These are phyloP conservation scores for Gulo gulo DNA, from an alignment of 2,113 vertebrate species.

Conservation along the genomic window DNA sequence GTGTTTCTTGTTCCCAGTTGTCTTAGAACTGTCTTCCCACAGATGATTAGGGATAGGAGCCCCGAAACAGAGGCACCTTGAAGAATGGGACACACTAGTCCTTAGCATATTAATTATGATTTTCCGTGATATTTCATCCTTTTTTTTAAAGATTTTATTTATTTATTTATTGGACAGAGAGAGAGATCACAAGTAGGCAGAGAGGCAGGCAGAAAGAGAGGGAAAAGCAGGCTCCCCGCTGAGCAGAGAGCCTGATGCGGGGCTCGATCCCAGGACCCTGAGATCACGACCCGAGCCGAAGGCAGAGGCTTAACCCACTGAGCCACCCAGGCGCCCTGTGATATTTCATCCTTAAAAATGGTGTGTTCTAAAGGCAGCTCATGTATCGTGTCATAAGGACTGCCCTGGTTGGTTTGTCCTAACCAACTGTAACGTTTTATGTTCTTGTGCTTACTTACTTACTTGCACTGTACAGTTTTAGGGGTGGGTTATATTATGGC, in stretches of 20 bases:
- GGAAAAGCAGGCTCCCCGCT: too few species aligned
- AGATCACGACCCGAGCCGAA: too few species aligned
- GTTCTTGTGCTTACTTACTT: not conserved
- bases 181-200: too few species aligned
- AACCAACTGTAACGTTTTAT: not conserved
- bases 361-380: not conserved
- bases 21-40: not conserved
- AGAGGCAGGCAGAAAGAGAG: too few species aligned
- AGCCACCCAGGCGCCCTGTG: not conserved
- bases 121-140: not conserved
- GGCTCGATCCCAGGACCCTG: too few species aligned
- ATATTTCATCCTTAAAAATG: not conserved
- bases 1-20: not conserved
- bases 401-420: not conserved
- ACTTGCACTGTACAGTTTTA: not conserved
- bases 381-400: not conserved
- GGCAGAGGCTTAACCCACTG: too few species aligned
- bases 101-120: not conserved
- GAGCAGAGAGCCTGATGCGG: too few species aligned
- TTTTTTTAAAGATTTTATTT: too few species aligned
- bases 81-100: not conserved
- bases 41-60: not conserved
- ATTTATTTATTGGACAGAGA: too few species aligned
- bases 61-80: not conserved
- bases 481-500: not conserved